These are phyloP conservation scores for Tetramorium parvispinum DNA, from an alignment of 1,140 invertebrate genomes.

Conservation along the genomic window DNA sequence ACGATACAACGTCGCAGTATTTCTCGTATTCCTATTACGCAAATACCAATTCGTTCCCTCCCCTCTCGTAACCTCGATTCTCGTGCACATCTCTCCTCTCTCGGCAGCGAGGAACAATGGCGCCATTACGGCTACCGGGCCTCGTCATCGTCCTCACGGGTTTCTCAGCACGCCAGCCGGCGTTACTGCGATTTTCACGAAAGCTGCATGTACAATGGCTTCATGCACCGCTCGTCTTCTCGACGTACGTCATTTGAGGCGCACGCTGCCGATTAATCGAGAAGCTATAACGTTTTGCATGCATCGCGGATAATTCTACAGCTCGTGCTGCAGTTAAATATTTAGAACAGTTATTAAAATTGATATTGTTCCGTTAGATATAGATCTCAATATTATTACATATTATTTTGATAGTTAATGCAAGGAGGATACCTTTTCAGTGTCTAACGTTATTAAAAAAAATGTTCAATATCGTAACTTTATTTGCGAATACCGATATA, in stretches of 20 bases:
- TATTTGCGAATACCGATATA: background rate
- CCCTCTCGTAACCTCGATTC: slow-evolving; percentile 64
- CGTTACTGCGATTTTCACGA: slow-evolving; percentile 72
- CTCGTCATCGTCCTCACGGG: slow-evolving; percentile 37
- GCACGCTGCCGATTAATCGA: slow-evolving; percentile 13
- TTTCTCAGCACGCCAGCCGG: slow-evolving; percentile 60
- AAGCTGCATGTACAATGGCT: slow-evolving; percentile 56
- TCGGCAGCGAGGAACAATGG: slow-evolving; percentile 64
- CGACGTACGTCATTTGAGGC: slow-evolving; percentile 62
- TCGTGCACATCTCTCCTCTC: slow-evolving; percentile 62
- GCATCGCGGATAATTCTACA: background rate
- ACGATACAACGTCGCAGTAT: slow-evolving; percentile 48
- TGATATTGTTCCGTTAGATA: background rate
- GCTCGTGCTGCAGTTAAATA: background rate
- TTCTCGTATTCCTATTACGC: slow-evolving; percentile 65
- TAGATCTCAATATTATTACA: background rate
- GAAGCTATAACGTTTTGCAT: background rate
- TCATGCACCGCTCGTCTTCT: slow-evolving; percentile 27
- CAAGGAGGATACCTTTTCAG: background rate
- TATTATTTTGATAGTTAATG: background rate
- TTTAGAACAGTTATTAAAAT: background rate
- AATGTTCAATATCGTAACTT: background rate
- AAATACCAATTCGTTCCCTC: slow-evolving; percentile 68
- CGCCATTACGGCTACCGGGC: slow-evolving; percentile 59
- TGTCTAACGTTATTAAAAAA: background rate